Evolutionary conservation across 2,113 vertebrate species (phyloP), one percentile per base, ranked within the genome.

Genomic region (Falco punctatus): DNA sequence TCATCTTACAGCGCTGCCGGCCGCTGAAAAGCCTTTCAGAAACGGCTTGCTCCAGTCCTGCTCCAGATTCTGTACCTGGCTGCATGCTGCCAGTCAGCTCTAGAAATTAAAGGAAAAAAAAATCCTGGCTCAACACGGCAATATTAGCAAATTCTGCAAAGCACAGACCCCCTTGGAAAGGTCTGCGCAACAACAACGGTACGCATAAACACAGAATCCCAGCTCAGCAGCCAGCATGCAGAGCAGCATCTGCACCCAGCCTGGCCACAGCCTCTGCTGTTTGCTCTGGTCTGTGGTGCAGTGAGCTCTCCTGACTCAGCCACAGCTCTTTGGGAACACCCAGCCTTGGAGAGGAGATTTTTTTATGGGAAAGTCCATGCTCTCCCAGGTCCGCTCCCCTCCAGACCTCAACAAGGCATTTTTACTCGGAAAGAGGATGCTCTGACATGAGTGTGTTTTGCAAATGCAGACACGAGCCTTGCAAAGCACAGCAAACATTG

Each of bases 401-500:
- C 21, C 84, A 84, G 49, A n/a, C 12, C 46, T 71, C 61, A 44
- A 8, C 49, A 35, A 33, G 13, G 6, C 4, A 1, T 6, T 35
- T 61, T 27, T 22, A 32, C 9, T 9, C 4, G 3, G 81, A 27
- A 58, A 54, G 15, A 35, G 17, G 44, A 33, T 62, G 81, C n/a
- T 87, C 77, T 44, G 58, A 46, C 35, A 3, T 0, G 8, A 58
- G 17, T 0, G 6, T 0, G 2, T 11, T 85, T 27, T 42, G 35
- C 40, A 81, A 26, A 70, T 1, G 15, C 49, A 52, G 62, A 48
- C 44, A 22, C 5, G 0, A 86, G 69, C 18, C 64, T 67, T 71
- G 64, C 55, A 58, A 35, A 64, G n/a, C 59, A 59, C n/a, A 24
- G 24, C 49, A 11, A 48, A 69, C 27, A 0, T 49, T 1, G 0